Evolutionary conservation across 2,888 invertebrate genomes (phyloP).

Genomic region (Herminia tarsipennalis): DNA sequence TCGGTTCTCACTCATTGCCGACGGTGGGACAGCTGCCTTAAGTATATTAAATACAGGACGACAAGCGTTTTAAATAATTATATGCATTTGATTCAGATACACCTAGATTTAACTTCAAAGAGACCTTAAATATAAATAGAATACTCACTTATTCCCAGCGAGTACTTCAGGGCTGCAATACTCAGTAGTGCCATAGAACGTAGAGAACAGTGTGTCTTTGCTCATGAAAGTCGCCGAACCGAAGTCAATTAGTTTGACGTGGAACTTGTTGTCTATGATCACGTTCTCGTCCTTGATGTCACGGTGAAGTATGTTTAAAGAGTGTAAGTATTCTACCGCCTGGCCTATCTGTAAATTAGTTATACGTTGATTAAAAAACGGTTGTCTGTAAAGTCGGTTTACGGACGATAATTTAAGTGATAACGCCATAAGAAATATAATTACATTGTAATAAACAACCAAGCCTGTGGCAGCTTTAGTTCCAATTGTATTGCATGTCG

Average conservation of each 20-base stretch:
- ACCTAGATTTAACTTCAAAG: too few relatives aligned
- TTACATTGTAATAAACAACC: too few relatives aligned
- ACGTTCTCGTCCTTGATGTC: conserved; percentile 92
- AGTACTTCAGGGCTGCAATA: conserved; percentile 92
- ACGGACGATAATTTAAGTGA: not conserved
- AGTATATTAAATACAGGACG: too few relatives aligned
- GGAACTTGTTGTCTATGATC: conserved; percentile 89
- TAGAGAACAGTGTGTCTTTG: conserved; percentile 87
- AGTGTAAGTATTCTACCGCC: conserved; percentile 89
- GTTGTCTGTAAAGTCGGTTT: too few relatives aligned
- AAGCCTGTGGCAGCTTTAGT: too few relatives aligned
- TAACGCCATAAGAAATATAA: too few relatives aligned
- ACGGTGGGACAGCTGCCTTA: too few relatives aligned
- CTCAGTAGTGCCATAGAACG: conserved; percentile 91
- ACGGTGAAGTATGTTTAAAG: conserved; percentile 88
- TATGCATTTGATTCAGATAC: too few relatives aligned
- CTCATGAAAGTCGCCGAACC: conserved; percentile 90
- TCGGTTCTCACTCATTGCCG: too few relatives aligned
- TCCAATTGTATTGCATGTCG: too few relatives aligned
- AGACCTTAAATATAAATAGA: not conserved
- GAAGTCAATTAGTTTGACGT: conserved; percentile 91
- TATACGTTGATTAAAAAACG: not conserved
- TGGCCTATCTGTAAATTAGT: conserved; percentile 84
- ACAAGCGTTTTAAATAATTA: too few relatives aligned
- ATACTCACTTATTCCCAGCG: conserved; percentile 87